Conservation (phyloP, 2,797 vertebrate species). For the Microctenopoma stevenorrisi region DNA sequence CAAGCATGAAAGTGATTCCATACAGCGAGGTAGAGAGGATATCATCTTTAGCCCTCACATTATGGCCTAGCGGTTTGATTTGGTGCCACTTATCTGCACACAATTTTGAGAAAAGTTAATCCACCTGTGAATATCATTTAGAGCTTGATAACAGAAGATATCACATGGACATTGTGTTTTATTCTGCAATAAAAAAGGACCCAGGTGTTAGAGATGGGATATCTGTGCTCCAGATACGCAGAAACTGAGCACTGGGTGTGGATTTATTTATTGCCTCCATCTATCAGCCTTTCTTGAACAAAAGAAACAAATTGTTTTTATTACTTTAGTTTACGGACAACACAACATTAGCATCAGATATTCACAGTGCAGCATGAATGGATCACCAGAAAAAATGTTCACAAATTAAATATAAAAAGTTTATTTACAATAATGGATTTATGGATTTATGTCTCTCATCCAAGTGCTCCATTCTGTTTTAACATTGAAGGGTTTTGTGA, state of each 20-base stretch:
- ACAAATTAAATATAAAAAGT: neutral
- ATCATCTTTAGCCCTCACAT: conserved; percentile 47
- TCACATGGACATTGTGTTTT: neutral
- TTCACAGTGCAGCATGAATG: neutral
- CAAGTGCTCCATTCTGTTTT: neutral
- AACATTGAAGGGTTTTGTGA: neutral
- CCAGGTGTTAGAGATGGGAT: conserved; percentile 4
- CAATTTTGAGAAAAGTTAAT: conserved; percentile 16
- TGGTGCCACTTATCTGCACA: conserved; percentile 32
- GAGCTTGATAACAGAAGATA: conserved; percentile 4
- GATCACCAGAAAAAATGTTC: neutral
- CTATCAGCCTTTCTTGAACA: neutral
- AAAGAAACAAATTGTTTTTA: neutral
- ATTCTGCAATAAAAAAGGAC: neutral
- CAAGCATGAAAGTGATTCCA: conserved; percentile 76
- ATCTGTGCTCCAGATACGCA: neutral
- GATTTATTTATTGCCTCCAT: conserved; percentile 13
- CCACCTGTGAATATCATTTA: conserved; percentile 14
- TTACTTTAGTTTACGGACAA: neutral
- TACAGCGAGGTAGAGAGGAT: conserved; percentile 60
- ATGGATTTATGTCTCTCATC: neutral
- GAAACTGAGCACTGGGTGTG: conserved; percentile 5
- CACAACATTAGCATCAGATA: neutral
- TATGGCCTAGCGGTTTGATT: conserved; percentile 33
- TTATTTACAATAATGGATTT: neutral